Evolutionary conservation across 2,888 invertebrate species (phyloP).

Genomic region (Ceraclea dissimilis): DNA sequence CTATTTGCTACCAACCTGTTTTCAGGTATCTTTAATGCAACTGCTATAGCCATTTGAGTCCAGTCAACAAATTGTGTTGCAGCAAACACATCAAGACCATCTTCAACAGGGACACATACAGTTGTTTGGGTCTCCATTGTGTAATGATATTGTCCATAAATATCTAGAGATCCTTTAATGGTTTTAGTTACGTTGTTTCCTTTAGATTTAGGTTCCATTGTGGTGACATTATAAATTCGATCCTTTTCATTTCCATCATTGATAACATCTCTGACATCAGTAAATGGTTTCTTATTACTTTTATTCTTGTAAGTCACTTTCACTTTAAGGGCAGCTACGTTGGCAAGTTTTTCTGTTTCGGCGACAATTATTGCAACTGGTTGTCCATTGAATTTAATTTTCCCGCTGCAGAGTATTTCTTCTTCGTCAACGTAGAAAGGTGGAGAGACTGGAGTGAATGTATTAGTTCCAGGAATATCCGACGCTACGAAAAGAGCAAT

Average conservation of each 20-base stretch:
- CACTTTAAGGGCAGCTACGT: slow-evolving; percentile 49
- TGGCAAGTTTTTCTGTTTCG: slow-evolving; percentile 49
- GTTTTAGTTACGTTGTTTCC: slow-evolving; percentile 43
- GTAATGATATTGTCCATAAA: slow-evolving; percentile 65
- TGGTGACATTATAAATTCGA: slow-evolving; percentile 36
- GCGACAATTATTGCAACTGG: slow-evolving; percentile 70
- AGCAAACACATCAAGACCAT: slow-evolving; percentile 56
- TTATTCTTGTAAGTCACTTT: slow-evolving; percentile 48
- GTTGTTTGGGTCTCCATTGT: slow-evolving; percentile 70
- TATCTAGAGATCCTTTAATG: slow-evolving; percentile 48
- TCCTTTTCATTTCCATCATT: slow-evolving; percentile 38
- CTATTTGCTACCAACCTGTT: slow-evolving; percentile 45
- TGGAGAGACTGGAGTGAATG: slow-evolving; percentile 37
- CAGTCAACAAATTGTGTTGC: slow-evolving; percentile 60
- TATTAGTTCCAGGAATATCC: slow-evolving; percentile 66
- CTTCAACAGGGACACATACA: slow-evolving; percentile 57
- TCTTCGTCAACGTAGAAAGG: slow-evolving; percentile 34
- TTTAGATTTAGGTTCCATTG: slow-evolving; percentile 33
- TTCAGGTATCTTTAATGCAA: slow-evolving; percentile 45
- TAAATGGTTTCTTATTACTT: slow-evolving; percentile 37
- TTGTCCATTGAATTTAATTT: slow-evolving; percentile 61
- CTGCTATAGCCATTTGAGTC: slow-evolving; percentile 49
- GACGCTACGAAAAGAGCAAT: slow-evolving; percentile 55
- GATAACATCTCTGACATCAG: slow-evolving; percentile 46
- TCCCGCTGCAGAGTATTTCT: slow-evolving; percentile 49